Evolutionary conservation across 2,888 invertebrate genomes (phyloP).

Genomic region (Plebejus melissa): DNA sequence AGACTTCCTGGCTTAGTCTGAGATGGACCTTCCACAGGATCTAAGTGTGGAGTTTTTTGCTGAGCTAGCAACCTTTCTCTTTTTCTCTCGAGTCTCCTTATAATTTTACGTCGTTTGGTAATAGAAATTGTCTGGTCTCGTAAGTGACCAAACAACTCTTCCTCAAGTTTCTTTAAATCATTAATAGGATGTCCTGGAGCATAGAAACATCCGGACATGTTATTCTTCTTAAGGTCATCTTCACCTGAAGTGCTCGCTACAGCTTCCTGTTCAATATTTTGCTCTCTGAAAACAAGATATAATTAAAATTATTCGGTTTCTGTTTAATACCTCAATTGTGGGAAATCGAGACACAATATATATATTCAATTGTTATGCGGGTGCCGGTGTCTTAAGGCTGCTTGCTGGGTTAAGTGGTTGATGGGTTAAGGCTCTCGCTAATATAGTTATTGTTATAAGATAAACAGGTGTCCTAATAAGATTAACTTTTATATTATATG

Average conservation of each 20-base stretch:
- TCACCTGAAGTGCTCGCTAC: conserved; percentile 47
- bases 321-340: too few species aligned
- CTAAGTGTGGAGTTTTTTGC: conserved; percentile 45
- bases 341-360: too few species aligned
- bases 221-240: conserved; percentile 43
- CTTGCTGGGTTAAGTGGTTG: too few species aligned
- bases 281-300: conserved; percentile 31
- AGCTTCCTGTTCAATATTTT: conserved; percentile 42
- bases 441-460: not conserved
- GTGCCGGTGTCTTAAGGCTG: too few species aligned
- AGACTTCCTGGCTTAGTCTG: conserved; percentile 50
- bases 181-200: conserved; percentile 76
- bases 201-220: conserved; percentile 49
- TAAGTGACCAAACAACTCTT: conserved; percentile 68
- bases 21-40: conserved; percentile 38
- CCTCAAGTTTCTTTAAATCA: conserved; percentile 68
- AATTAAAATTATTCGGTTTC: not conserved
- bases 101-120: conserved; percentile 66
- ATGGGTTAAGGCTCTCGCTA: too few species aligned
- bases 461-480: too few species aligned
- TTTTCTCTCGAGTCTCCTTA: conserved; percentile 67
- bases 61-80: conserved; percentile 52
- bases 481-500: not conserved
- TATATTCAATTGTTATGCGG: too few species aligned
- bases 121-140: conserved; percentile 58